Evolutionary conservation across 2,113 vertebrate genomes (phyloP).

Genomic region (Labeo catla): DNA sequence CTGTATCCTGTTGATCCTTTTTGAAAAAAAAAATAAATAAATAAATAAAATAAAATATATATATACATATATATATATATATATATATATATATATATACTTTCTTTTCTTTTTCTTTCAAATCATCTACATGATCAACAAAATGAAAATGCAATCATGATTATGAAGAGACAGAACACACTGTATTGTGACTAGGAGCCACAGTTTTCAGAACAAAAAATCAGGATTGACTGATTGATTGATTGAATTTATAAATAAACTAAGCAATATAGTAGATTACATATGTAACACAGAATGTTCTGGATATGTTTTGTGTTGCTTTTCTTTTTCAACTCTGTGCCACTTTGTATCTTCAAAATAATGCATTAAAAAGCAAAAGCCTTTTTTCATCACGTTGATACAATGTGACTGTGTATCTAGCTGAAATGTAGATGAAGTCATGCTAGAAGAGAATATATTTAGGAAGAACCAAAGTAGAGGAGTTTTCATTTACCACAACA

Average conservation of each 20-base stretch:
- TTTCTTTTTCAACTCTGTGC: background rate
- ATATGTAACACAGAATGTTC: background rate
- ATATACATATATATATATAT: no score
- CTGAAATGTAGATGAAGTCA: background rate
- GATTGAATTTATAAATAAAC: no score
- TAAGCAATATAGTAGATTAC: background rate
- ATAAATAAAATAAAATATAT: no score
- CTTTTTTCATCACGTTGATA: background rate
- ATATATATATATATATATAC: no score
- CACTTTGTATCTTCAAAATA: background rate
- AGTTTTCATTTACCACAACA: constrained; percentile 20
- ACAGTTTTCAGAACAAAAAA: no score
- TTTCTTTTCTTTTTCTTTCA: no score
- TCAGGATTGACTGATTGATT: no score
- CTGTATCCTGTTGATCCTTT: background rate
- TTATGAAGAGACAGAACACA: no score
- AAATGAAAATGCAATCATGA: no score
- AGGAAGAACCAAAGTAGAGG: background rate
- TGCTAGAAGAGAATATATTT: background rate
- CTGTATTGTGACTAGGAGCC: no score
- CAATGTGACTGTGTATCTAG: background rate
- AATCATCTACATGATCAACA: no score
- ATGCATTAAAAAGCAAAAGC: background rate
- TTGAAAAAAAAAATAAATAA: background rate
- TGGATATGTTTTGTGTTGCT: background rate